These are phyloP conservation scores for Drosophila colorata DNA, from an alignment of 2,888 invertebrate genomes.

Conservation along the genomic window DNA sequence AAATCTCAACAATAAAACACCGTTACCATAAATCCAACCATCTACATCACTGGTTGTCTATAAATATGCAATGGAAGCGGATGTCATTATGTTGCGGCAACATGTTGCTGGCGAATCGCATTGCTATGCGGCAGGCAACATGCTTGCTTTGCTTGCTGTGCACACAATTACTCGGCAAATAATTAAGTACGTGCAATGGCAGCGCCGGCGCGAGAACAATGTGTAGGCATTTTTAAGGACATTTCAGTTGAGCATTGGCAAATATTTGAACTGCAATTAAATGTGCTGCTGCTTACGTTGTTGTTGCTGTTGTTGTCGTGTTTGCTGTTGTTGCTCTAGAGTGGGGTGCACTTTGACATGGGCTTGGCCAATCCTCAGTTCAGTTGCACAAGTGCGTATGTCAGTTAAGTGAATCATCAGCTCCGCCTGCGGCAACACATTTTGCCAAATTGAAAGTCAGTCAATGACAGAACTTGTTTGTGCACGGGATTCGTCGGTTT, in stretches of 20 bases:
- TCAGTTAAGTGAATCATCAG: constrained; percentile 18
- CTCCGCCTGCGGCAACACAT: constrained; percentile 23
- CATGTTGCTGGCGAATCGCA: constrained; percentile 15
- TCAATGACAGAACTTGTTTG: constrained; percentile 28
- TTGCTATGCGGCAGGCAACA: constrained; percentile 25
- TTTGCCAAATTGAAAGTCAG: constrained; percentile 41
- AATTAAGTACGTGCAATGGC: constrained; percentile 55
- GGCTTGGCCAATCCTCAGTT: constrained; percentile 18
- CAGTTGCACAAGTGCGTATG: background rate
- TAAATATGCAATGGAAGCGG: background rate
- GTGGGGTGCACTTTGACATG: constrained; percentile 4
- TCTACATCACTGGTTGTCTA: no score
- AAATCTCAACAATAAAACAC: no score
- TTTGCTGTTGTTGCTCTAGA: background rate
- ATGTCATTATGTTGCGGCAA: constrained; percentile 24
- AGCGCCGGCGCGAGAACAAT: constrained; percentile 1
- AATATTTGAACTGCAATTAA: constrained; percentile 63
- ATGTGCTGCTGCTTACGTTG: constrained; percentile 22
- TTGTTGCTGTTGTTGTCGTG: background rate
- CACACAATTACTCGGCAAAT: constrained; percentile 51
- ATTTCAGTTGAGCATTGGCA: constrained; percentile 29
- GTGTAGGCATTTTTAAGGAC: constrained; percentile 24
- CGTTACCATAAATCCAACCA: no score
- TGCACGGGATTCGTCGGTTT: constrained; percentile 8
- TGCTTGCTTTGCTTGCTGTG: constrained; percentile 22